phyloP scores from a whole-genome alignment of 2,888 invertebrate genomes.

The Nymphalis c-album region DNA sequence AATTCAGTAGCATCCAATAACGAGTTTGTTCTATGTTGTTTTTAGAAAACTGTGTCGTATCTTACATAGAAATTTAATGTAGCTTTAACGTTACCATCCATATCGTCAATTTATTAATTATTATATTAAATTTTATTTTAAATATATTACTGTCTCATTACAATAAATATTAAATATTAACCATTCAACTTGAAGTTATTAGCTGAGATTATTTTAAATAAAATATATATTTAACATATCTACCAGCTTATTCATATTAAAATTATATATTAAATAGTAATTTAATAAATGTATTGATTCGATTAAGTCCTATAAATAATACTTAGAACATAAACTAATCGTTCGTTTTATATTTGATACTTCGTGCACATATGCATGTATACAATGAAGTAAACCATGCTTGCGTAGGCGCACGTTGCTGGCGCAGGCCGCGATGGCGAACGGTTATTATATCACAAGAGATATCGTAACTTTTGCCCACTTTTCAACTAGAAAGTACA shows the following conservation, averaged over 20 bases:
- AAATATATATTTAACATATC: too few relatives aligned
- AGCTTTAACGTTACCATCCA: too few relatives aligned
- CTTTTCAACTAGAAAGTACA: slow-evolving; percentile 72
- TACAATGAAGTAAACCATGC: slow-evolving; percentile 17
- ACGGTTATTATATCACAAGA: slow-evolving; percentile 66
- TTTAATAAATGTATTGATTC: too few relatives aligned
- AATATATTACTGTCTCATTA: too few relatives aligned
- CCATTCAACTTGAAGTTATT: too few relatives aligned
- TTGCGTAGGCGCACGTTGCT: slow-evolving; percentile 26
- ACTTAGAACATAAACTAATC: not conserved
- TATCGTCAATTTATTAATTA: too few relatives aligned
- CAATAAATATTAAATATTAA: too few relatives aligned
- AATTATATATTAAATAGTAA: too few relatives aligned
- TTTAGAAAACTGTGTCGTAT: not conserved
- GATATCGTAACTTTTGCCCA: slow-evolving; percentile 73
- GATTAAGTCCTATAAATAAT: not conserved
- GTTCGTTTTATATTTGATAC: not conserved
- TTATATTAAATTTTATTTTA: too few relatives aligned
- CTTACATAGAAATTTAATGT: too few relatives aligned
- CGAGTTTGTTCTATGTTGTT: not conserved
- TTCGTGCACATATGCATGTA: slow-evolving; percentile 3
- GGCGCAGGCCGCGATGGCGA: slow-evolving; percentile 19
- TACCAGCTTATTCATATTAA: too few relatives aligned
- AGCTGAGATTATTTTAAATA: too few relatives aligned
- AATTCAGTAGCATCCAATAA: not conserved